A percentile compares a stretch with the other conserved stretches of the same genome.
phyloP scores from a whole-genome alignment of 2,888 invertebrate species.

The Globia sparganii region DNA sequence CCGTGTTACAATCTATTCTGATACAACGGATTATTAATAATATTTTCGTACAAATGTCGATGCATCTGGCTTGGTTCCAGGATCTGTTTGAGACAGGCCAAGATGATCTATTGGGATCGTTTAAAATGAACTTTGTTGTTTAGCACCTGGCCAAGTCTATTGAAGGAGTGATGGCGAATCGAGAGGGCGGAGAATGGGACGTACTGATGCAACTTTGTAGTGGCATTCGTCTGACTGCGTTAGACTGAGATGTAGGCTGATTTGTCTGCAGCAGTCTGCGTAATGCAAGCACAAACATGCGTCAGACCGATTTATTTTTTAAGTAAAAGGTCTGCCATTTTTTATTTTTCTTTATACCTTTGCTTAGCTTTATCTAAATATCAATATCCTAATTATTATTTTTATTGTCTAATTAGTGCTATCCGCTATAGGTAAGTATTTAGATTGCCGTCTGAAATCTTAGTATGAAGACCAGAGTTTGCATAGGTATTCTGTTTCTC shows the following conservation, averaged over 20 bases:
- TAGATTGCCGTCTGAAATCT: background rate
- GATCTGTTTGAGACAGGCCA: conserved; percentile 16
- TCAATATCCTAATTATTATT: background rate
- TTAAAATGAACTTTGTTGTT: conserved; percentile 50
- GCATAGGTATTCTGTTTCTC: background rate
- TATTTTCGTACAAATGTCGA: conserved; percentile 66
- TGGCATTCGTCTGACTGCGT: background rate
- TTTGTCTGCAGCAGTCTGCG: background rate
- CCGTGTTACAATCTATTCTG: conserved; percentile 48
- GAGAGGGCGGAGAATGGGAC: background rate
- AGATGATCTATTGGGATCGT: conserved; percentile 56
- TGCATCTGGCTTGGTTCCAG: conserved; percentile 61
- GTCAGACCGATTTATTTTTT: background rate
- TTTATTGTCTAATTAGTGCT: background rate
- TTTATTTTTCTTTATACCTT: background rate
- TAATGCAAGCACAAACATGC: background rate
- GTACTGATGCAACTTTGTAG: background rate
- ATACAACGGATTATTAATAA: conserved; percentile 59
- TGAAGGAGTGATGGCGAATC: conserved; percentile 8
- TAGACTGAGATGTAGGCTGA: background rate
- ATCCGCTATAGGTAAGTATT: background rate
- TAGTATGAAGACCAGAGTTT: background rate
- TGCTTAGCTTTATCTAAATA: background rate
- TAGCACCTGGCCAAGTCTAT: conserved; percentile 32
- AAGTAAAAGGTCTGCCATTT: background rate